phyloP scores from a whole-genome alignment of 2,113 vertebrate genomes.

The Chlorodrepanis virens region DNA sequence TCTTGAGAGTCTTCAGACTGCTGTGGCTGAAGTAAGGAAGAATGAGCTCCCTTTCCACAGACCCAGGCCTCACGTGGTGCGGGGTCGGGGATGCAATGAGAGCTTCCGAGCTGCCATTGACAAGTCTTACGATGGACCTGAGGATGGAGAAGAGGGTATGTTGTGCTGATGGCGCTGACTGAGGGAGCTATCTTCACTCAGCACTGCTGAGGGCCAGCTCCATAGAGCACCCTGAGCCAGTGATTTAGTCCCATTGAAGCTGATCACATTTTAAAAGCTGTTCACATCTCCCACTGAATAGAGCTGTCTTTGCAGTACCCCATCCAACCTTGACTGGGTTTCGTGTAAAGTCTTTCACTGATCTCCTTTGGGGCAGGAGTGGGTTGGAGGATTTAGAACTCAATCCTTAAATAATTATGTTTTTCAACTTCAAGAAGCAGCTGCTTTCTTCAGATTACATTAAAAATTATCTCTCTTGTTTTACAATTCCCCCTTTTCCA shows the following conservation, averaged over 20 bases:
- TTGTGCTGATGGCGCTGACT: background rate
- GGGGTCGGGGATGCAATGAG: conserved; percentile 95
- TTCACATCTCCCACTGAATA: background rate
- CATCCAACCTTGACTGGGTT: background rate
- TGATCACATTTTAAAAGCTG: background rate
- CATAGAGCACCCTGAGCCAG: background rate
- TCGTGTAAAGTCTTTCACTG: conserved; percentile 32
- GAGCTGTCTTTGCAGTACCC: background rate
- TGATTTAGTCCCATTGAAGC: background rate
- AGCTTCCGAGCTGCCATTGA: conserved; percentile 98
- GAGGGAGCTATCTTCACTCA: background rate
- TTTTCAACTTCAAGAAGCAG: conserved; percentile 47
- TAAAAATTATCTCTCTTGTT: conserved; percentile 50
- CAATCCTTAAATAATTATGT: conserved; percentile 58
- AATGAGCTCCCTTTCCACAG: conserved; percentile 92
- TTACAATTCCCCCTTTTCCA: conserved; percentile 40
- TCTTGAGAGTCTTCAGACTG: conserved; percentile 95
- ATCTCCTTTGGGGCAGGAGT: background rate
- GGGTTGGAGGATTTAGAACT: conserved; percentile 29
- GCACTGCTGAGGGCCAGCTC: background rate
- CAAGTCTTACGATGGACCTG: conserved; percentile 95
- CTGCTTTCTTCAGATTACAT: conserved; percentile 52
- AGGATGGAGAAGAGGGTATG: conserved; percentile 88
- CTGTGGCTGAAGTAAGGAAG: conserved; percentile 90
- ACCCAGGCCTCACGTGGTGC: conserved; percentile 90